A percentile compares a stretch with the other conserved stretches of the same genome.
These are phyloP conservation scores for Microctonus aethiopoides DNA, from an alignment of 2,888 invertebrate species.

Conservation along the genomic window DNA sequence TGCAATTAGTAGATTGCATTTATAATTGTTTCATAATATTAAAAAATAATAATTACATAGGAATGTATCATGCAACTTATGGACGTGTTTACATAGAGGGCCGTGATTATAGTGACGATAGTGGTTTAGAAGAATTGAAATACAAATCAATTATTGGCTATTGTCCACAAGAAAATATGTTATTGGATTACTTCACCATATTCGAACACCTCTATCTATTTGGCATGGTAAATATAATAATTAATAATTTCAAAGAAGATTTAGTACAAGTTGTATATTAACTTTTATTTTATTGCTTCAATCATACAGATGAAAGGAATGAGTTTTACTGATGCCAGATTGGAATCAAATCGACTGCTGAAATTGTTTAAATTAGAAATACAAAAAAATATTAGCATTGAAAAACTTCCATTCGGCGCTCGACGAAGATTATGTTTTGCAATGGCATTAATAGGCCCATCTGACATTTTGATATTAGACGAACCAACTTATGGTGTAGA, in stretches of 20 bases:
- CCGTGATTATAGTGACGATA: conserved; percentile 33
- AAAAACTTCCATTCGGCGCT: conserved; percentile 30
- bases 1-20: not conserved
- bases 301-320: conserved; percentile 43
- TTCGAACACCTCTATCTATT: conserved; percentile 42
- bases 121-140: not conserved
- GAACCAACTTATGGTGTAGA: conserved; percentile 46
- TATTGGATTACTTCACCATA: conserved; percentile 43
- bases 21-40: not conserved
- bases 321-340: conserved; percentile 35
- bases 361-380: conserved; percentile 36
- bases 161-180: conserved; percentile 46
- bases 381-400: conserved; percentile 26
- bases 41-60: no score
- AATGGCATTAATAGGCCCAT: conserved; percentile 44
- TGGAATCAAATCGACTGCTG: conserved; percentile 32
- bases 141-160: conserved; percentile 36
- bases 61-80: conserved; percentile 41
- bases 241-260: not conserved
- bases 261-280: no score
- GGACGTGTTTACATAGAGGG: conserved; percentile 42
- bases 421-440: conserved; percentile 43
- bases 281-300: no score
- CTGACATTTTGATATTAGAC: conserved; percentile 43
- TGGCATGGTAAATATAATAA: conserved; percentile 42